A percentile compares a stretch with the other conserved stretches of the same genome.
phyloP scores from a whole-genome alignment of 2,888 invertebrate species.

The Thelaira solivaga region DNA sequence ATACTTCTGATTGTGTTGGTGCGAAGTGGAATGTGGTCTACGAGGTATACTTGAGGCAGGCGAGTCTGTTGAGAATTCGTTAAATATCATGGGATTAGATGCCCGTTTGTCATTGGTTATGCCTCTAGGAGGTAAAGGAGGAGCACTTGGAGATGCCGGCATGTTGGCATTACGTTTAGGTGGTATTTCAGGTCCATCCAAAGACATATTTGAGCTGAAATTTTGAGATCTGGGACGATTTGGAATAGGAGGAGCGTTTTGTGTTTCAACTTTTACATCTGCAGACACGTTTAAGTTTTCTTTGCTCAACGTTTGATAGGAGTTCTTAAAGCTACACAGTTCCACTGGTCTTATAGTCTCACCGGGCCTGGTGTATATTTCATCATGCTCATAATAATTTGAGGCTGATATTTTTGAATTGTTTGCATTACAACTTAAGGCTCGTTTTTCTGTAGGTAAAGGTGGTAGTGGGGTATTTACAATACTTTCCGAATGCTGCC shows the following conservation, averaged over 20 bases:
- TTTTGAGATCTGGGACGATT: slow-evolving; percentile 61
- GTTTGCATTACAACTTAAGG: slow-evolving; percentile 71
- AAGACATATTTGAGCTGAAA: slow-evolving; percentile 81
- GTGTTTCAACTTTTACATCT: slow-evolving; percentile 46
- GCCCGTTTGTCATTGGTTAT: slow-evolving; percentile 78
- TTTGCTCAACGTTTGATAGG: slow-evolving; percentile 74
- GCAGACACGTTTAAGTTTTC: slow-evolving; percentile 68
- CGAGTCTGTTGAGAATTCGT: slow-evolving; percentile 71
- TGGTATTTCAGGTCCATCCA: slow-evolving; percentile 78
- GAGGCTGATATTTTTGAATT: slow-evolving; percentile 59
- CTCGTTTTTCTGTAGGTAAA: slow-evolving; percentile 83
- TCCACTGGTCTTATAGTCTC: slow-evolving; percentile 74
- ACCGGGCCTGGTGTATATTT: slow-evolving; percentile 85
- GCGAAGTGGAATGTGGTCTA: slow-evolving; percentile 67
- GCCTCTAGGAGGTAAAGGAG: slow-evolving; percentile 88
- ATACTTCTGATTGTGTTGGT: slow-evolving; percentile 75
- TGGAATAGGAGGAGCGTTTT: slow-evolving; percentile 55
- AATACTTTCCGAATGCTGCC: slow-evolving; percentile 88
- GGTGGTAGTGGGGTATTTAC: slow-evolving; percentile 91
- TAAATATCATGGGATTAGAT: slow-evolving; percentile 75
- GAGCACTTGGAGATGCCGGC: slow-evolving; percentile 80
- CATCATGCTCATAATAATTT: slow-evolving; percentile 81
- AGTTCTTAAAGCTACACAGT: slow-evolving; percentile 65
- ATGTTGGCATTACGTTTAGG: slow-evolving; percentile 77
- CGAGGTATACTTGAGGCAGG: slow-evolving; percentile 66